These are phyloP conservation scores for Chaetogeoica ovagalla DNA, from an alignment of 2,888 invertebrate species.

Conservation along the genomic window DNA sequence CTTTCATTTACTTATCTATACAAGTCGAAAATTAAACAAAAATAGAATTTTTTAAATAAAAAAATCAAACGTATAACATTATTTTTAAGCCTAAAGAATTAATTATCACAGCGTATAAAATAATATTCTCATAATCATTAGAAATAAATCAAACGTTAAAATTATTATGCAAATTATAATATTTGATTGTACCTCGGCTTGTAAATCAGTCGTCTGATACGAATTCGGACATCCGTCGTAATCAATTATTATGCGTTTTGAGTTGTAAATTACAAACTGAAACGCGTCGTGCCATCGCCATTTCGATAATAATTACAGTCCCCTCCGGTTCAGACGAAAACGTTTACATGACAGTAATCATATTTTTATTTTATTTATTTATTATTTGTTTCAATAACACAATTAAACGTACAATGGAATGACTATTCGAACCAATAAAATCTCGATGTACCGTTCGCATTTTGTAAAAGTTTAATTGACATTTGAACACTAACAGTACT, in stretches of 20 bases:
- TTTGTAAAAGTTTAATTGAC: constrained; percentile 28
- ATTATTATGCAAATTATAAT: not conserved
- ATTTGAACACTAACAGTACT: not conserved
- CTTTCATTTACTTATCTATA: too few relatives aligned
- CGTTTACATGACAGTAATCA: not conserved
- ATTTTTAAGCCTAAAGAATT: too few relatives aligned
- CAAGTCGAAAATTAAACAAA: too few relatives aligned
- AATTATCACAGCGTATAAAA: too few relatives aligned
- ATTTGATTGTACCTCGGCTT: not conserved
- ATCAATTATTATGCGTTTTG: not conserved
- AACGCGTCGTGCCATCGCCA: not conserved
- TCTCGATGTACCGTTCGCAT: constrained; percentile 4
- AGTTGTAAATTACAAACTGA: not conserved
- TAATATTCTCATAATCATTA: too few relatives aligned
- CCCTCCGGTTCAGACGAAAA: not conserved
- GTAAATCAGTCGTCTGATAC: not conserved
- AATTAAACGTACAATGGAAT: not conserved
- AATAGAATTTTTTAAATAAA: too few relatives aligned
- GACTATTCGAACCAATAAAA: not conserved
- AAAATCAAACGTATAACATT: too few relatives aligned
- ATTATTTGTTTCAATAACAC: not conserved
- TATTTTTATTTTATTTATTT: too few relatives aligned
- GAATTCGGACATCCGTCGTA: not conserved
- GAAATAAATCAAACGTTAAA: not conserved
- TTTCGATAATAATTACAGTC: not conserved